Evolutionary conservation across 2,888 invertebrate species (phyloP).

Genomic region (Mythimna vitellina): DNA sequence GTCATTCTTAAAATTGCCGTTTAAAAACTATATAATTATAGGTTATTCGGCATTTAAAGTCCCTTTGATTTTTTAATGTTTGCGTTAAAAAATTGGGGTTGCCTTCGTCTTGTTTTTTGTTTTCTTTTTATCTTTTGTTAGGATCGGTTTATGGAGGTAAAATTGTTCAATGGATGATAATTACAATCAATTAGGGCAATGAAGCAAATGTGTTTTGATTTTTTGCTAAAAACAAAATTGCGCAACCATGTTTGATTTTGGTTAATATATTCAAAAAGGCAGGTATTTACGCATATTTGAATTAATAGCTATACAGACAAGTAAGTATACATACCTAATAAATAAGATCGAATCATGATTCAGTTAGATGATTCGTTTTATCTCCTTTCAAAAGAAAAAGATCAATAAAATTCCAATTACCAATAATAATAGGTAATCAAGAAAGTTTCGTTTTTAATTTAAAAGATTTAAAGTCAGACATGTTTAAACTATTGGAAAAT

Average conservation of each 20-base stretch:
- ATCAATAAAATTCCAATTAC: not conserved
- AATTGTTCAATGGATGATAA: conserved; percentile 27
- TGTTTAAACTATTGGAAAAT: no score
- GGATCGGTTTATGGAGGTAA: conserved; percentile 28
- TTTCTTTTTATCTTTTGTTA: conserved; percentile 41
- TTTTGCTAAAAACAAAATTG: not conserved
- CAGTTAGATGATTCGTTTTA: not conserved
- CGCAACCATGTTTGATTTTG: not conserved
- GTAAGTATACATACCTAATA: no score
- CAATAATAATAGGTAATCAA: not conserved
- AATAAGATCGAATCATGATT: not conserved
- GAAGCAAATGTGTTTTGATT: conserved; percentile 22
- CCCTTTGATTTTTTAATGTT: conserved; percentile 51
- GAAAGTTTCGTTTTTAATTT: no score
- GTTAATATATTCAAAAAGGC: not conserved
- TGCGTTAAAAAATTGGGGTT: conserved; percentile 46
- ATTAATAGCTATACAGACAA: not conserved
- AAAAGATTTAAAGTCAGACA: no score
- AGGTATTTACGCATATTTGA: not conserved
- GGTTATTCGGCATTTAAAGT: conserved; percentile 55
- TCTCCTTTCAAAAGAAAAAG: not conserved
- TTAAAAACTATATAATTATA: conserved; percentile 70
- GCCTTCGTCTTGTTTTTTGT: conserved; percentile 20
- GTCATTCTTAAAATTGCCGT: conserved; percentile 69
- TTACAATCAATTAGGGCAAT: conserved; percentile 32